These are phyloP conservation scores for Gambusia yucatana DNA, from an alignment of 2,797 vertebrate species.

Conservation along the genomic window DNA sequence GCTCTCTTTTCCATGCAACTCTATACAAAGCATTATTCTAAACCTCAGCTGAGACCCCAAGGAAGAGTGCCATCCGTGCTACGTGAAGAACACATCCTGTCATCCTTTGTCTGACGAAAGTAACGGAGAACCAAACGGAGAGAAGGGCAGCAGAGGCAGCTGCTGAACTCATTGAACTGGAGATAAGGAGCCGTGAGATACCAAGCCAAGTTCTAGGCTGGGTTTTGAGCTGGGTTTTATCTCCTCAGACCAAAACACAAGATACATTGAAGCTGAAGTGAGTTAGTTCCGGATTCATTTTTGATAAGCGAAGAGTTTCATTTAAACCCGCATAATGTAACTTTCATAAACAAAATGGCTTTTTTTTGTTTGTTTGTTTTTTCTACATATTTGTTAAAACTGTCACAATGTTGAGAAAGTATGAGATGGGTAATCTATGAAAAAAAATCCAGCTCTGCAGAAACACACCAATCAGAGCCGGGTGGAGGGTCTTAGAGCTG, in stretches of 20 bases:
- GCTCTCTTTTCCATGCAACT: not conserved
- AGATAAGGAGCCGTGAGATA: not conserved
- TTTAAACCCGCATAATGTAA: not conserved
- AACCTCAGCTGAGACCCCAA: not conserved
- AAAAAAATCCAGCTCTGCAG: not conserved
- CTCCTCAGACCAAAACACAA: not conserved
- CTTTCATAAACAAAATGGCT: not conserved
- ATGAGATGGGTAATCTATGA: not conserved
- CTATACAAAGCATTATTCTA: not conserved
- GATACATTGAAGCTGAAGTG: not conserved
- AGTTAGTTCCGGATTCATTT: not conserved
- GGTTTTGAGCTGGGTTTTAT: not conserved
- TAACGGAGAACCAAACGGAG: not conserved
- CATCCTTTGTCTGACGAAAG: not conserved
- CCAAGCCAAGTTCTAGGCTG: not conserved
- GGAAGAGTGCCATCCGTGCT: not conserved
- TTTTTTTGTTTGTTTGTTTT: no score
- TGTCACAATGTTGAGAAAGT: not conserved
- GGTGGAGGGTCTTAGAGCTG: not conserved
- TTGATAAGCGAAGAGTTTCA: not conserved
- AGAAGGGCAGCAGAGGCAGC: not conserved
- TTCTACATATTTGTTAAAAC: not conserved
- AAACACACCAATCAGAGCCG: not conserved
- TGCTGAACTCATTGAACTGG: not conserved
- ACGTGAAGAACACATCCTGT: not conserved